Evolutionary conservation across 2,113 vertebrate genomes (phyloP).

Genomic region (Clinocottus analis): DNA sequence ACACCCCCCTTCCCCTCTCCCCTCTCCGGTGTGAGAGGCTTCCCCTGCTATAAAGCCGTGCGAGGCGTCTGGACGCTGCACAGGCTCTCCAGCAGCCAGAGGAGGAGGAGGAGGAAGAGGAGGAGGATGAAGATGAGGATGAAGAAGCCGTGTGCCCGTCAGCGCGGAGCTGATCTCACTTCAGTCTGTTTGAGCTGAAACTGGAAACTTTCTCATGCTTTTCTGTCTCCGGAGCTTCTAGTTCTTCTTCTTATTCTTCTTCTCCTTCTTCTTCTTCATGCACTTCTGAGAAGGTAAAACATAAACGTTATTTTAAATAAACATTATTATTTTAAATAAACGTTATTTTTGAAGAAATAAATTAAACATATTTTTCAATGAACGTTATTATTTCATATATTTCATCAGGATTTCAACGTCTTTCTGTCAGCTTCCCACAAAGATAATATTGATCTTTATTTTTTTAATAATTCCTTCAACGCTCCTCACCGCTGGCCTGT

Average conservation of each 20-base stretch:
- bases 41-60: constrained; percentile 54
- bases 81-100: constrained; percentile 43
- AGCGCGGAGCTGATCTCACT: constrained; percentile 42
- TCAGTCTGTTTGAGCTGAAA: constrained; percentile 51
- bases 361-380: too few species aligned
- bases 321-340: too few species aligned
- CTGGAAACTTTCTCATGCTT: constrained; percentile 61
- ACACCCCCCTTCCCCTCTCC: background rate
- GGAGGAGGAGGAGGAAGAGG: constrained; percentile 39
- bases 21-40: constrained; percentile 25
- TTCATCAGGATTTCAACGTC: background rate
- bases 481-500: background rate
- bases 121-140: constrained; percentile 9
- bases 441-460: background rate
- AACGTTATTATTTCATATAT: too few species aligned
- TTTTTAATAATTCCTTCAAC: background rate
- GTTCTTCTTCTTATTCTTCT: constrained; percentile 11
- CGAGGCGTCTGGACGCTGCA: constrained; percentile 33
- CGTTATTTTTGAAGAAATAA: too few species aligned
- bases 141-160: constrained; percentile 31
- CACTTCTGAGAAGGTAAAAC: constrained; percentile 48
- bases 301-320: too few species aligned
- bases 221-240: constrained; percentile 11
- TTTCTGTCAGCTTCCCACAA: background rate
- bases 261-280: constrained; percentile 8